Evolutionary conservation across 2,113 vertebrate genomes (phyloP).

Genomic region (Myodes glareolus): DNA sequence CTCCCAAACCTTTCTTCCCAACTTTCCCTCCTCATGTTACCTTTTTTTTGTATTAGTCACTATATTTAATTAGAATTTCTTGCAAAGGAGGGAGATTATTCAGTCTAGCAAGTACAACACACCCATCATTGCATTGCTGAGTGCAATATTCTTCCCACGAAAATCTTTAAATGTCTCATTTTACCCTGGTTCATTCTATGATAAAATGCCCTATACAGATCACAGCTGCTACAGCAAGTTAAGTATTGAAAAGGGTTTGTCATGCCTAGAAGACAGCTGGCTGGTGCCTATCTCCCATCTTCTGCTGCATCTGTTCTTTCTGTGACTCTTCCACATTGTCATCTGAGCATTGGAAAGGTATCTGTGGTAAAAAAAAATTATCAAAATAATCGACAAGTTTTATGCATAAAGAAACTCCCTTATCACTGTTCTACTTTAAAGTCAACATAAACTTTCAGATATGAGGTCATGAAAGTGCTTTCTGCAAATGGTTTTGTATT

Average conservation of each 20-base stretch:
- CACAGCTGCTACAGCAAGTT: too few species aligned
- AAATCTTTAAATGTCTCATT: not conserved
- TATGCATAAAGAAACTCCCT: not conserved
- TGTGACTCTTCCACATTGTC: not conserved
- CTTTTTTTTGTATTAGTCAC: too few species aligned
- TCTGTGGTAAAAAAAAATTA: not conserved
- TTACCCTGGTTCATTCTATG: too few species aligned
- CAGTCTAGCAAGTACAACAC: not conserved
- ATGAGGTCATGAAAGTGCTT: not conserved
- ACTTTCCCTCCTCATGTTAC: not conserved
- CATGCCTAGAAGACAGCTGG: not conserved
- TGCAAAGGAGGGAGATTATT: too few species aligned
- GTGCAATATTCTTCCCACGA: too few species aligned
- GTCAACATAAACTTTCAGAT: not conserved
- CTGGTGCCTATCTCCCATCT: rapidly evolving
- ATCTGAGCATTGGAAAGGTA: not conserved
- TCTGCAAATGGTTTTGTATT: not conserved
- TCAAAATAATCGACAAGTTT: not conserved
- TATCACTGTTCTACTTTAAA: not conserved
- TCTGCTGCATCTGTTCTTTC: not conserved
- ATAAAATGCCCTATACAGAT: not conserved
- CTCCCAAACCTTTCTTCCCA: not conserved
- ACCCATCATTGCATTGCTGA: not conserved
- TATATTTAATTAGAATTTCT: not conserved
- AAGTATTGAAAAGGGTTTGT: too few species aligned